Conservation (phyloP, 2,888 invertebrate species). For the Calameuta idolon region DNA sequence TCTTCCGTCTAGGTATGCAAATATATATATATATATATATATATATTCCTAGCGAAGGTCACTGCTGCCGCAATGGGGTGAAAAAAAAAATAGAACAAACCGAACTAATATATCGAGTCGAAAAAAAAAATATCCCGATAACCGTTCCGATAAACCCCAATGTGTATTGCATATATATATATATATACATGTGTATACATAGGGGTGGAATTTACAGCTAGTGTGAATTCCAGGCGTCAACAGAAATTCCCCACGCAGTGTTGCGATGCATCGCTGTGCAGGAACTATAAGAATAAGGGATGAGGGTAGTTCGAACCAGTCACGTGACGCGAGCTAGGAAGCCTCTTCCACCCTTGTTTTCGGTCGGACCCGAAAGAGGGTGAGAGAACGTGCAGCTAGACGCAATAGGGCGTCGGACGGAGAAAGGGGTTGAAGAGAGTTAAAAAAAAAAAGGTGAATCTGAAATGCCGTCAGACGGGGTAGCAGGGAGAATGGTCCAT, state of each 20-base stretch:
- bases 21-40: too few relatives aligned
- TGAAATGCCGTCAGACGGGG: slow-evolving; percentile 17
- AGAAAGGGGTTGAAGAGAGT: neutral
- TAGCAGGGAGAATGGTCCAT: slow-evolving; percentile 8
- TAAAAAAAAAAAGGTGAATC: neutral
- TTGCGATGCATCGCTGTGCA: neutral
- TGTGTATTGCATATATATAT: neutral
- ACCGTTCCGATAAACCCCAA: neutral
- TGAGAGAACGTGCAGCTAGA: neutral
- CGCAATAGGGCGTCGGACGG: neutral
- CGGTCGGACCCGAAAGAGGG: slow-evolving; percentile 11
- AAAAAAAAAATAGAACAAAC: neutral
- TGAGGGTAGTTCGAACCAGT: neutral
- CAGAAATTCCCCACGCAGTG: neutral
- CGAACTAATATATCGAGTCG: neutral
- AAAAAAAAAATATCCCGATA: neutral
- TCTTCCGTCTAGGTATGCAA: neutral
- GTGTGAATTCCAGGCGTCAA: neutral
- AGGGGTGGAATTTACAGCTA: neutral
- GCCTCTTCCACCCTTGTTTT: slow-evolving; percentile 17
- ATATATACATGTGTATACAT: neutral
- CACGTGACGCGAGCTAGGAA: slow-evolving; percentile 22
- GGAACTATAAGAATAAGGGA: neutral
- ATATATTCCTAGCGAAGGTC: neutral
- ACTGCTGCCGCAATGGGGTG: neutral